phyloP scores from a whole-genome alignment of 2,888 invertebrate species.

The Drosophila atroscutellata region DNA sequence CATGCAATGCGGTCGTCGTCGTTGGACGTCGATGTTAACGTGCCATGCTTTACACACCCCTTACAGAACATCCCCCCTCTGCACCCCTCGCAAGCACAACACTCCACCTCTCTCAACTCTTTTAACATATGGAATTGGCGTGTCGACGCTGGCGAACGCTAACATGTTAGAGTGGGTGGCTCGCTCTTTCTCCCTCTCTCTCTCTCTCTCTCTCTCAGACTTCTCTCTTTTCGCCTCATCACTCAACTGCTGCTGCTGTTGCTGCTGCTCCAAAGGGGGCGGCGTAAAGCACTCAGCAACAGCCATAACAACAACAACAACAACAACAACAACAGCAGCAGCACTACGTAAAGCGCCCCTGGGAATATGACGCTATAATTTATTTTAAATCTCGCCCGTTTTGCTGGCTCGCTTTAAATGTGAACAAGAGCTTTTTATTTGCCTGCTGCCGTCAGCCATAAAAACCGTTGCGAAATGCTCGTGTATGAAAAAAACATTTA shows the following conservation, averaged over 20 bases:
- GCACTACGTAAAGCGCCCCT: constrained; percentile 69
- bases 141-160: constrained; percentile 72
- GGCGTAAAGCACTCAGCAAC: constrained; percentile 73
- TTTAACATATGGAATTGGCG: constrained; percentile 80
- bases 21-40: constrained; percentile 47
- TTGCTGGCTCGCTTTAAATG: constrained; percentile 71
- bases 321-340: constrained; percentile 22
- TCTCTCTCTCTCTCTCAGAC: constrained; percentile 5
- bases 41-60: constrained; percentile 44
- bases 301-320: constrained; percentile 43
- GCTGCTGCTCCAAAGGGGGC: constrained; percentile 53
- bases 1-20: constrained; percentile 73
- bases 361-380: constrained; percentile 78
- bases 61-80: constrained; percentile 11
- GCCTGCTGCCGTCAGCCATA: constrained; percentile 21
- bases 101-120: constrained; percentile 1
- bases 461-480: constrained; percentile 34
- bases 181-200: constrained; percentile 10
- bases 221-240: constrained; percentile 32
- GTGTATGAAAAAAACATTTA: constrained; percentile 26
- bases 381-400: constrained; percentile 78
- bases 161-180: constrained; percentile 20
- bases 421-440: constrained; percentile 63
- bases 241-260: constrained; percentile 49
- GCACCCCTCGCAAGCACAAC: not conserved